These are phyloP conservation scores for Psylliodes chrysocephalus DNA, from an alignment of 2,888 invertebrate genomes.

Conservation along the genomic window DNA sequence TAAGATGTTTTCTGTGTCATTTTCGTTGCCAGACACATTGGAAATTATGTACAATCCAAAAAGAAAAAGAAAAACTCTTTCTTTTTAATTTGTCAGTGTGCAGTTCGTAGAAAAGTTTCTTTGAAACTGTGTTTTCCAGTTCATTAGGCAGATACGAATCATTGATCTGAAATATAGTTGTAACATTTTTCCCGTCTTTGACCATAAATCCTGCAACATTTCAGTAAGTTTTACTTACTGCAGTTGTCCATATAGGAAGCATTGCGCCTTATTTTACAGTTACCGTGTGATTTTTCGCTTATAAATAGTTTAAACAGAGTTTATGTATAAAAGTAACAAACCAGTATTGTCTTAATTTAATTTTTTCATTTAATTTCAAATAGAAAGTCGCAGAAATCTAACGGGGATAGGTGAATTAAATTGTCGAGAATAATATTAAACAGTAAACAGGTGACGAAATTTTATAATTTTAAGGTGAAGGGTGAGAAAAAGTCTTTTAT, in stretches of 20 bases:
- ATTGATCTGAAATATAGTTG: slow-evolving; percentile 1
- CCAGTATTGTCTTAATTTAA: no score
- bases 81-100: slow-evolving; percentile 24
- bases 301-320: no score
- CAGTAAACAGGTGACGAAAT: no score
- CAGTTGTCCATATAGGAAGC: neutral
- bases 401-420: no score
- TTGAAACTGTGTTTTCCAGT: slow-evolving; percentile 23
- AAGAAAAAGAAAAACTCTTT: slow-evolving; percentile 25
- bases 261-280: neutral
- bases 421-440: no score
- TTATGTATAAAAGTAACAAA: no score
- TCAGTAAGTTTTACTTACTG: neutral
- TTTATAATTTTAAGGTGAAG: no score
- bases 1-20: slow-evolving; percentile 52
- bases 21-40: slow-evolving; percentile 54
- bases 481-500: no score
- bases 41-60: slow-evolving; percentile 52
- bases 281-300: no score
- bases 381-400: no score
- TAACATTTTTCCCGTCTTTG: slow-evolving; percentile 1
- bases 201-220: neutral
- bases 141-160: slow-evolving; percentile 18
- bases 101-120: slow-evolving; percentile 12
- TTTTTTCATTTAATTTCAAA: no score